Percentiles rank a stretch among this genome's conserved stretches.
Conservation (phyloP, 1,140 invertebrate genomes). For the Zaprionus kolodkinae region DNA sequence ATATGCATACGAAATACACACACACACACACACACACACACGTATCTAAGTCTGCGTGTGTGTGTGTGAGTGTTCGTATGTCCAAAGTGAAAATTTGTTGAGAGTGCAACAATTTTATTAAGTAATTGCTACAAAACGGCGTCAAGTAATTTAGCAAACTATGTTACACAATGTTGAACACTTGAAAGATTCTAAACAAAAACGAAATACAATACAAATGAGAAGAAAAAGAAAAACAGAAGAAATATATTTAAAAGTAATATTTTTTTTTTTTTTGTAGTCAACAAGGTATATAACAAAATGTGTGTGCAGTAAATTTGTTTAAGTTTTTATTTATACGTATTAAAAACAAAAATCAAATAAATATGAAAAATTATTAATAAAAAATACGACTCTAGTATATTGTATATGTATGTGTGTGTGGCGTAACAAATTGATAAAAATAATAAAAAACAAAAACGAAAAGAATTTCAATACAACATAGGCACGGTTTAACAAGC, state of each 20-base stretch:
- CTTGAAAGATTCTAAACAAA: constrained; percentile 70
- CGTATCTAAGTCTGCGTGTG: constrained; percentile 1
- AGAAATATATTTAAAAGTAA: constrained; percentile 43
- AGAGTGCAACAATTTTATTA: constrained; percentile 61
- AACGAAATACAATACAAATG: constrained; percentile 40
- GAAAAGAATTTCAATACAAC: constrained; percentile 34
- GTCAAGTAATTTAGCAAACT: constrained; percentile 61
- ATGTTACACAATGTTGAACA: constrained; percentile 70
- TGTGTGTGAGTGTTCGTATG: neutral
- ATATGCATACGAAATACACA: constrained; percentile 26
- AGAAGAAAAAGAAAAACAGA: constrained; percentile 16
- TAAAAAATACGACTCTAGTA: constrained; percentile 48
- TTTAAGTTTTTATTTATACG: constrained; percentile 81
- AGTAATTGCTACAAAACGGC: constrained; percentile 46
- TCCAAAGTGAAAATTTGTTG: constrained; percentile 15
- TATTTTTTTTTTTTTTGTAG: constrained; percentile 66
- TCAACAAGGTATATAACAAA: constrained; percentile 58
- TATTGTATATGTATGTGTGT: constrained; percentile 55
- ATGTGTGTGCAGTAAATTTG: constrained; percentile 80
- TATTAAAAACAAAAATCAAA: constrained; percentile 70
- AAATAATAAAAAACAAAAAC: constrained; percentile 33
- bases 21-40: neutral
- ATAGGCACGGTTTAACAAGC: constrained; percentile 36
- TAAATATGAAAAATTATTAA: constrained; percentile 51
- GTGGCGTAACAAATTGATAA: constrained; percentile 47